Conservation (phyloP, 1,140 invertebrate genomes). For the Drosophila leontia region DNA sequence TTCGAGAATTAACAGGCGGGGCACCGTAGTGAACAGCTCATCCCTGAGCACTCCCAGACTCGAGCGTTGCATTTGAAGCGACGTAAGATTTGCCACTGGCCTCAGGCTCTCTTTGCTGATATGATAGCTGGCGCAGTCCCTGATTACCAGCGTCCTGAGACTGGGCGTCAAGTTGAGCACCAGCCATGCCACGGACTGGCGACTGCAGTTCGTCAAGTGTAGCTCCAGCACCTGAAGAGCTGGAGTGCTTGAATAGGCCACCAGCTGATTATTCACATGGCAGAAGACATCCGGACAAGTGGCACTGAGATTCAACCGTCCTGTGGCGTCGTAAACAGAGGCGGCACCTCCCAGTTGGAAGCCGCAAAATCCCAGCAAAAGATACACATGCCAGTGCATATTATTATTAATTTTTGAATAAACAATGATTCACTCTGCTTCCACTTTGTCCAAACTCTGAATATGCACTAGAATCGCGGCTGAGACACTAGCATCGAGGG, state of each 20-base stretch:
- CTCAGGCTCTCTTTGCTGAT: conserved; percentile 36
- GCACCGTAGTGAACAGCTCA: conserved; percentile 39
- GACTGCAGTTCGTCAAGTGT: conserved; percentile 45
- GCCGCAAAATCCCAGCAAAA: conserved; percentile 21
- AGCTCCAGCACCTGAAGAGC: conserved; percentile 41
- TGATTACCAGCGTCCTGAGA: conserved; percentile 48
- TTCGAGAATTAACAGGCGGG: conserved; percentile 54
- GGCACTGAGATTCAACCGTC: conserved; percentile 43
- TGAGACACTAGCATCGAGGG: background rate
- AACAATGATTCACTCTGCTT: background rate
- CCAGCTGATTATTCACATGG: conserved; percentile 28
- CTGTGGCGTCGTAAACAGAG: conserved; percentile 11
- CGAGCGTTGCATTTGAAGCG: conserved; percentile 55
- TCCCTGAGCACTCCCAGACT: conserved; percentile 38
- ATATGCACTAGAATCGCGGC: conserved; percentile 9
- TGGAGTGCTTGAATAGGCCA: conserved; percentile 20
- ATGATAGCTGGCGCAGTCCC: conserved; percentile 51
- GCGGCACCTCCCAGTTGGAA: background rate
- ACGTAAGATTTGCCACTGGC: conserved; percentile 27
- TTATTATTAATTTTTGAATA: background rate
- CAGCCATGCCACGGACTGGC: conserved; percentile 32
- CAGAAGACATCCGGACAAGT: conserved; percentile 53
- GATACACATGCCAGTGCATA: conserved; percentile 16
- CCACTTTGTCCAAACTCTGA: conserved; percentile 7
- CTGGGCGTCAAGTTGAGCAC: conserved; percentile 55